These are phyloP conservation scores for Rafetus swinhoei DNA, from an alignment of 2,113 vertebrate species.

Conservation along the genomic window DNA sequence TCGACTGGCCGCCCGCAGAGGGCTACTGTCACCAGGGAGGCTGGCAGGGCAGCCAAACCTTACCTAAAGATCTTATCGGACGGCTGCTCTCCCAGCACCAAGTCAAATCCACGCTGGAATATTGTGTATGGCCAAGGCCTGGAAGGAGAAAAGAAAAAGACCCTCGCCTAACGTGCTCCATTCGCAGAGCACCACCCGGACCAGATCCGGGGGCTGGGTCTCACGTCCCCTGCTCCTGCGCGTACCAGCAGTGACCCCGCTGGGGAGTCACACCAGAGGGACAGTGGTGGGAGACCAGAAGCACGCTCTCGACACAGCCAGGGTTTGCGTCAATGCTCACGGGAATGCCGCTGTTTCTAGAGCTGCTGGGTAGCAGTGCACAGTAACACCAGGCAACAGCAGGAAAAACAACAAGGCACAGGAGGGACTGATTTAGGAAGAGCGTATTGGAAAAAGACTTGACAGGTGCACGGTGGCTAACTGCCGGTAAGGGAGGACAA, in stretches of 20 bases:
- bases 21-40: not conserved
- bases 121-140: conserved; percentile 99
- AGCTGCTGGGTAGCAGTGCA: not conserved
- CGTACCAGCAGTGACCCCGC: not conserved
- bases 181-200: rapidly evolving
- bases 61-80: conserved; percentile 99
- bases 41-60: conserved; percentile 43
- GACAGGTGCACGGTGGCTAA: too few relatives aligned
- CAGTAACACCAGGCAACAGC: not conserved
- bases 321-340: not conserved
- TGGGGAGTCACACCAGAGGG: not conserved
- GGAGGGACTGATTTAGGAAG: too few relatives aligned
- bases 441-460: too few relatives aligned
- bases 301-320: too few relatives aligned
- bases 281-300: not conserved
- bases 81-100: conserved; percentile 98
- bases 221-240: not conserved
- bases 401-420: too few relatives aligned
- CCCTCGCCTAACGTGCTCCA: rapidly evolving
- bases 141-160: conserved; percentile 48
- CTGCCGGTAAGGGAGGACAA: too few relatives aligned
- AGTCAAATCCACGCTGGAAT: conserved; percentile 98
- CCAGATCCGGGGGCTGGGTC: rapidly evolving
- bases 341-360: not conserved
- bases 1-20: not conserved